Evolutionary conservation across 2,888 invertebrate species (phyloP).

Genomic region (Tinea trinotella): DNA sequence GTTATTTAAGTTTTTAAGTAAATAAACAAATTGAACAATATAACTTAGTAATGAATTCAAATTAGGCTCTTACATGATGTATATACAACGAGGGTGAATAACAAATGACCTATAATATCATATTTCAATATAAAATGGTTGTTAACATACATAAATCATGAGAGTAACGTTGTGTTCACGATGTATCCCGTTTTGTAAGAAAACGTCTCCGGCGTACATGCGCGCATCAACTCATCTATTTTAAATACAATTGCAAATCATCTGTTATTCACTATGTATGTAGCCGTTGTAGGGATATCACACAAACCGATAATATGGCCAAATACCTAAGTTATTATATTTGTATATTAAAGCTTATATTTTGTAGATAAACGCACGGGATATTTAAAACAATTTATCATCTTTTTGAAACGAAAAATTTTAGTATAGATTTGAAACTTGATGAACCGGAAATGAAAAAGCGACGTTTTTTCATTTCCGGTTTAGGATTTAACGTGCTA

Average conservation of each 20-base stretch:
- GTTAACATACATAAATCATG: conserved; percentile 12
- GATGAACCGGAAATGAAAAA: too few relatives aligned
- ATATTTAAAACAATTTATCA: too few relatives aligned
- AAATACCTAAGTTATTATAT: too few relatives aligned
- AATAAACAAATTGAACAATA: too few relatives aligned
- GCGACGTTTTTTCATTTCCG: too few relatives aligned
- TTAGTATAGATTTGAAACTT: too few relatives aligned
- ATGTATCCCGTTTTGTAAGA: conserved; percentile 11
- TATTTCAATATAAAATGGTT: not conserved
- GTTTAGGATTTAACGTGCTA: too few relatives aligned
- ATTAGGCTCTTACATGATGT: conserved; percentile 1
- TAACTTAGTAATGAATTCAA: not conserved
- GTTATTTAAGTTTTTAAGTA: too few relatives aligned
- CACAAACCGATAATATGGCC: too few relatives aligned
- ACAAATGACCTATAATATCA: not conserved
- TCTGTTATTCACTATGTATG: conserved; percentile 1
- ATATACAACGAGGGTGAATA: not conserved
- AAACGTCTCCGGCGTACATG: not conserved
- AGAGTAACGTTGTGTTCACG: conserved; percentile 9
- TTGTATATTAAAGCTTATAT: too few relatives aligned
- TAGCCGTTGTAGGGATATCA: not conserved
- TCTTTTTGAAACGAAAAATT: too few relatives aligned
- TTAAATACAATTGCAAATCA: conserved; percentile 4
- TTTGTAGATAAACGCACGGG: too few relatives aligned
- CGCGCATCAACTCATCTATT: conserved; percentile 7